Conservation (phyloP, 2,888 invertebrate species). For the Stegophylla sp. region DNA sequence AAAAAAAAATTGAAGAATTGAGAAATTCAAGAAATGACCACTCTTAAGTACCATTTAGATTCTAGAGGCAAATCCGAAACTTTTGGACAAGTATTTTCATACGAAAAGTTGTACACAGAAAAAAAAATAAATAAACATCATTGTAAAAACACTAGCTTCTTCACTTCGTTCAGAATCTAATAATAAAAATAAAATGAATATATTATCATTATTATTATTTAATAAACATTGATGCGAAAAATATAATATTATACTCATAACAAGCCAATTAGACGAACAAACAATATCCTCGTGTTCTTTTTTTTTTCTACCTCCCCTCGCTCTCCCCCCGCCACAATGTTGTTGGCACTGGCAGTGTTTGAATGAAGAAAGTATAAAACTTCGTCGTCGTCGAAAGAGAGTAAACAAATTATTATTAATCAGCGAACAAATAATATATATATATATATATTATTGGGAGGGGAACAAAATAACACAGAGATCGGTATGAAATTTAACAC, state of each 20-base stretch:
- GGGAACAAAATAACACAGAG: background rate
- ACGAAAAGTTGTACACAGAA: too few species aligned
- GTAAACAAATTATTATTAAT: background rate
- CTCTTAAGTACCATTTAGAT: too few species aligned
- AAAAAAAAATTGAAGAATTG: background rate
- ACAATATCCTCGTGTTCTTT: background rate
- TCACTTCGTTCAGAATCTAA: too few species aligned
- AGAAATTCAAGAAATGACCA: too few species aligned
- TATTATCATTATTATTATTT: background rate
- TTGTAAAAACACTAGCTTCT: too few species aligned
- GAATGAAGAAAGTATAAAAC: background rate
- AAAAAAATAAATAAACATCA: background rate
- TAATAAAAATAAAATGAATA: too few species aligned
- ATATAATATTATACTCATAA: background rate
- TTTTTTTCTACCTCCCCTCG: too few species aligned
- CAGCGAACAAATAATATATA: background rate
- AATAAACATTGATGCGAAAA: background rate
- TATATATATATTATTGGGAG: background rate
- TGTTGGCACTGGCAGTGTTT: background rate
- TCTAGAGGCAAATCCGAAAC: too few species aligned
- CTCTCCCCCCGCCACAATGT: background rate
- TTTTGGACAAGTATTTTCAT: too few species aligned
- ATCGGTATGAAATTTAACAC: too few species aligned
- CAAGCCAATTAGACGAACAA: conserved; percentile 1
- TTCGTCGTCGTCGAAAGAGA: background rate